Evolutionary conservation across 2,113 vertebrate genomes (phyloP).

Genomic region (Daubentonia madagascariensis): DNA sequence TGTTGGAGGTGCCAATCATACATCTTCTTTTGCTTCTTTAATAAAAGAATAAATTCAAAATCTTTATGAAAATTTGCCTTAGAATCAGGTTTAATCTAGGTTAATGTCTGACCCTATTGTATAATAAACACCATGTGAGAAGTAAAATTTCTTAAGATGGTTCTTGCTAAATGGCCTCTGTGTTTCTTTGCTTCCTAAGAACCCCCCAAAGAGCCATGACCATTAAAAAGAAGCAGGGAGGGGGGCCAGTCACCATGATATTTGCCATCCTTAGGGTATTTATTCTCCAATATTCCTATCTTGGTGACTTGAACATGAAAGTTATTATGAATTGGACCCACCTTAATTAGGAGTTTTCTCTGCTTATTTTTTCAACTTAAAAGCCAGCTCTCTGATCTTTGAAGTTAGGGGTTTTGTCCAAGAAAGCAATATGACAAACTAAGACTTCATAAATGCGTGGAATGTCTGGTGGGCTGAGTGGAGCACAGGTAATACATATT

Average conservation of each 20-base stretch:
- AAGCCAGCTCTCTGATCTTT: background rate
- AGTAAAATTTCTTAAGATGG: background rate
- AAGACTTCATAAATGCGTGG: background rate
- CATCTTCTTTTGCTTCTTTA: background rate
- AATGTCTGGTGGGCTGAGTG: background rate
- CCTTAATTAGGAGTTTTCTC: background rate
- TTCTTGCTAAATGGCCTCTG: background rate
- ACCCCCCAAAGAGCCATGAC: background rate
- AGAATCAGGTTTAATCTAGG: background rate
- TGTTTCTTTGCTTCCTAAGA: background rate
- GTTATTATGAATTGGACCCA: background rate
- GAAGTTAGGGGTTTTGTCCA: background rate
- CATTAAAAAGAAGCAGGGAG: background rate
- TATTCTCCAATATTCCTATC: background rate
- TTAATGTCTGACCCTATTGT: background rate
- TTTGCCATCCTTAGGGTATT: background rate
- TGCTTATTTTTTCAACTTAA: conserved; percentile 19
- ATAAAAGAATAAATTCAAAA: conserved; percentile 1
- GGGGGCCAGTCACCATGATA: background rate
- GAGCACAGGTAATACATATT: background rate
- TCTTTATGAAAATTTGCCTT: background rate
- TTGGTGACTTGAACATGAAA: background rate
- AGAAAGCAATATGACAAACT: background rate
- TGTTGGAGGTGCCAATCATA: background rate
- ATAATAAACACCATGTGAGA: background rate